A percentile compares a stretch with the other conserved stretches of the same genome.
These are phyloP conservation scores for Apolygus lucorum DNA, from an alignment of 1,140 invertebrate genomes.

Conservation along the genomic window DNA sequence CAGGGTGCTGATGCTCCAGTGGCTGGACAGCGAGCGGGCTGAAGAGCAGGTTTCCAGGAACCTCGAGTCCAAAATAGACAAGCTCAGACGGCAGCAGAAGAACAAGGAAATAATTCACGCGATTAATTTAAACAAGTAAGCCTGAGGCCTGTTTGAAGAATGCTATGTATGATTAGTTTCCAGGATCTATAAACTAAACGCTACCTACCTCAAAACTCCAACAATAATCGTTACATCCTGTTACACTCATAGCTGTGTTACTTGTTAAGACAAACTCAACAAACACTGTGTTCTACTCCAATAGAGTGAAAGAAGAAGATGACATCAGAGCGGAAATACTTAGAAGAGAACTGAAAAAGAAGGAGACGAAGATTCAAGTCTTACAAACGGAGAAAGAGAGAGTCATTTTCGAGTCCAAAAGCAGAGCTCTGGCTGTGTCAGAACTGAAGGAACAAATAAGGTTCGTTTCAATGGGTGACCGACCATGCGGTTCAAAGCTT, in stretches of 20 bases:
- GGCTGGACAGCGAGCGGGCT: slow-evolving; percentile 33
- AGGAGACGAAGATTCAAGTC: slow-evolving; percentile 35
- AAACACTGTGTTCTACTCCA: no score
- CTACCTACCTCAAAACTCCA: no score
- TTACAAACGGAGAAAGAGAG: slow-evolving; percentile 35
- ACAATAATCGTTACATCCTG: no score
- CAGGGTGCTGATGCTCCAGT: slow-evolving; percentile 36
- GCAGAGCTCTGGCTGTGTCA: slow-evolving; percentile 35
- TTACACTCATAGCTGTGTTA: no score
- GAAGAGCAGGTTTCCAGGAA: slow-evolving; percentile 30
- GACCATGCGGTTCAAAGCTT: neutral
- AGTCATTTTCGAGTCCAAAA: slow-evolving; percentile 34
- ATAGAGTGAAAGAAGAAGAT: slow-evolving; percentile 34
- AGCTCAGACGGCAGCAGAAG: slow-evolving; percentile 33
- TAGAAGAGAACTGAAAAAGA: slow-evolving; percentile 33
- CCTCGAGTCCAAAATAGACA: slow-evolving; percentile 31
- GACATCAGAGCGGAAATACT: slow-evolving; percentile 29
- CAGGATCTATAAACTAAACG: no score
- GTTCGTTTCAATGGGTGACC: no score
- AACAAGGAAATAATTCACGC: slow-evolving; percentile 19
- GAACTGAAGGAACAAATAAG: slow-evolving; percentile 37
- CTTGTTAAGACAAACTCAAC: no score
- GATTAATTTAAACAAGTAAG: slow-evolving; percentile 27
- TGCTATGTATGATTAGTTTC: no score
- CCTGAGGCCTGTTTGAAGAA: no score